Evolutionary conservation across 2,113 vertebrate species (phyloP), one percentile per base, ranked within the genome.

Genomic region (Oncorhynchus nerka): DNA sequence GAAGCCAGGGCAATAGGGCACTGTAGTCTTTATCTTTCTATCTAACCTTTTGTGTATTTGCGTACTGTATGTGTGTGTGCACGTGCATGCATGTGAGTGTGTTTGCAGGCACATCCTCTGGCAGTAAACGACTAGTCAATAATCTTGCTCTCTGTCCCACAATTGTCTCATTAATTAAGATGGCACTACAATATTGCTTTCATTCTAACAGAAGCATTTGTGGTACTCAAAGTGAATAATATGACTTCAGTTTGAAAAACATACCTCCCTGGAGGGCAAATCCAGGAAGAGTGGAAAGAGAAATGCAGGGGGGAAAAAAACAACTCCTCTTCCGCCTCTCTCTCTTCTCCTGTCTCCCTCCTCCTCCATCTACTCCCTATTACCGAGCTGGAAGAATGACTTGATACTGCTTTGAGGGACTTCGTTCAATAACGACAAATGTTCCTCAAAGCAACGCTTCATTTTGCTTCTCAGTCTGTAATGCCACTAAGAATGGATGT

Each of bases 341-440:
- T 39, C 39, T 2, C 2, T 39, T 9, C 39, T 39, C 39, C 39
- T 39, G 39, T 39, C 39, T 9, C 39, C 39, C 39, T 39, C 34
- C 34, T 45, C 39, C 39, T 45, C 39, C 39, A 45, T 45, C 39
- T 45, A 45, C 39, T 45, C 39, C 39, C 39, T 45, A 45, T 87
- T 84, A 86, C 77, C 0, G 13, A 73, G 76, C 73, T 9, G 30
- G 66, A 67, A 57, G 62, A 62, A 48, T 70, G 73, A 89, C 78
- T 45, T 80, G 80, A 87, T 83, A 68, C 26, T 22, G 78, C 68
- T 75, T 75, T 75, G 67, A 77, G 68, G 16, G 68, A 68, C 72
- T 45, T 39, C 8, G 39, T 45, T 45, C 66, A 78, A 81, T 74
- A 68, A 73, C 61, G 77, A 84, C 66, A 45, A 45, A 81, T 75